Base-by-base conservation (phyloP, 2,888 invertebrate species). In the Yponomeuta cagnagella region DNA sequence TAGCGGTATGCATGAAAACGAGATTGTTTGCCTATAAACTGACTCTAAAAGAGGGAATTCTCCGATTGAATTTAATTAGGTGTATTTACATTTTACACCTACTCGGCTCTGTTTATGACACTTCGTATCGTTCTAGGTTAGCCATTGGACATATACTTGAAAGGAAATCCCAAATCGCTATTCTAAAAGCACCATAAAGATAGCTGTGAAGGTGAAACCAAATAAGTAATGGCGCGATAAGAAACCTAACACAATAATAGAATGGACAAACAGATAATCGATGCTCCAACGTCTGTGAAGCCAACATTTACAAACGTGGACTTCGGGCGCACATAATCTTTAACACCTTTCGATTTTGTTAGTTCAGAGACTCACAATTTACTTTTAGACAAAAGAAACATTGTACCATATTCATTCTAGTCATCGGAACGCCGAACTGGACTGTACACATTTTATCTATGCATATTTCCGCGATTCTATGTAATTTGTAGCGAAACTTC, bases 181-280 rank as follows among this genome's bases (percentile, higher is more conserved):
- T 15, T 58, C 52, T 58, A 58, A 58, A 58, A 58, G 52, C 52
- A 15, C 15, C 52, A 58, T 58, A 58, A 58, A 58, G 15, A 58
- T 58, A 58, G 52, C 52, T 5, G 52, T 3, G 52, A 15, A 58
- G 52, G 52, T 58, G 52, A 58, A 58, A 58, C 15, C 15, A 58
- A 58, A 58, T 58, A 58, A 58, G 52, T 58, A 83, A 83, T 74
- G 72, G 71, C 72, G 72, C 75, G 82, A 85, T 82, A 84, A 80
- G 78, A 70, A 48, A 70, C 70, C 48, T 63, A 75, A 65, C 66
- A 76, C 77, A 78, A 76, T 77, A 78, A 79, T 77, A 76, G 77
- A 76, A 77, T 74, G 72, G 72, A 76, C 78, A 82, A 84, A 86
- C 81, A 83, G 75, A 78, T 82, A 68, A 83, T 82, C 77, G 81